Percentiles rank a stretch among this genome's conserved stretches.
These are phyloP conservation scores for Thymelicus acteon DNA, from an alignment of 2,888 invertebrate genomes.

Conservation along the genomic window DNA sequence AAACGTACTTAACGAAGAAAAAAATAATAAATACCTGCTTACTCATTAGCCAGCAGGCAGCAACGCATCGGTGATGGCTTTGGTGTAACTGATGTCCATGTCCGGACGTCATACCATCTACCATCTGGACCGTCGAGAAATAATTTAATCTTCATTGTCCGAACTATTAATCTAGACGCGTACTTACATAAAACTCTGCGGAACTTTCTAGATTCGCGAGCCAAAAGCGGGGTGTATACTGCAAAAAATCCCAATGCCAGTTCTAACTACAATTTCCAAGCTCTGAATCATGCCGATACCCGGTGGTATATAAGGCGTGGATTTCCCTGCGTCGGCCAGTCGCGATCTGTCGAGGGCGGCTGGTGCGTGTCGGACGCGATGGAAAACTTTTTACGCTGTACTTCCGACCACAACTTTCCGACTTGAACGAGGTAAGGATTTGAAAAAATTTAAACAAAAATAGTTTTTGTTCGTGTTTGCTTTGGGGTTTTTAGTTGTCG, in stretches of 20 bases:
- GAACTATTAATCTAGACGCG: background rate
- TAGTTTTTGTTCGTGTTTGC: background rate
- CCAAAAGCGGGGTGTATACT: background rate
- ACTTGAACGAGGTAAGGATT: conserved; percentile 59
- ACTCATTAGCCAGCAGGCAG: too few species aligned
- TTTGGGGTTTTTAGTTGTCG: background rate
- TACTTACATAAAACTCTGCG: conserved; percentile 7
- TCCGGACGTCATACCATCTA: too few species aligned
- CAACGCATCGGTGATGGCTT: too few species aligned
- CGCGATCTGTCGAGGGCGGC: conserved; percentile 40
- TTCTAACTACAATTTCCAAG: conserved; percentile 38
- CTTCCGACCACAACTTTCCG: conserved; percentile 61
- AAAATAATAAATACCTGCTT: too few species aligned
- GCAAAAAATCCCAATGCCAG: conserved; percentile 3
- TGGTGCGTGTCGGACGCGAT: conserved; percentile 47
- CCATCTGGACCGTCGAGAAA: too few species aligned
- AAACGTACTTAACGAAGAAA: too few species aligned
- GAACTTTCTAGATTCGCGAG: conserved; percentile 1
- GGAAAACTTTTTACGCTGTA: conserved; percentile 75
- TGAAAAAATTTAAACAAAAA: background rate
- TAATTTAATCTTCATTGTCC: too few species aligned
- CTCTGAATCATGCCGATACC: conserved; percentile 46
- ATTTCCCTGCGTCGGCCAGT: conserved; percentile 59
- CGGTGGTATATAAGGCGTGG: conserved; percentile 65
- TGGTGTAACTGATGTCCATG: too few species aligned